A percentile compares a stretch with the other conserved stretches of the same genome.
Conservation (phyloP, 37 sponge, comb jelly and placozoan genomes). For the Agelas oroides region DNA sequence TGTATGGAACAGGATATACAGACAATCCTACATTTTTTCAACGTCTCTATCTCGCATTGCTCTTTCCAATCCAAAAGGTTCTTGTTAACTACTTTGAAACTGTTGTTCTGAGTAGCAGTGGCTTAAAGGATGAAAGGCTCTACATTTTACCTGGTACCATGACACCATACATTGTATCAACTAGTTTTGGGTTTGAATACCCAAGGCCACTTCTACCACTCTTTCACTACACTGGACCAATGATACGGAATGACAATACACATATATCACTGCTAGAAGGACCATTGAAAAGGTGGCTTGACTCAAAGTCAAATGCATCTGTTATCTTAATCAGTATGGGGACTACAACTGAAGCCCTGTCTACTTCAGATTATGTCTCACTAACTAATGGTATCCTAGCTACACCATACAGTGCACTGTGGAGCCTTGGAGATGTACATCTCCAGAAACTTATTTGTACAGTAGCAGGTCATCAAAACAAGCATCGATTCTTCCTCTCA, state of each 20-base stretch:
- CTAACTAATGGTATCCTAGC: conserved; percentile 6
- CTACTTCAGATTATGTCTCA: neutral
- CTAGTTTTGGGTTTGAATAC: conserved; percentile 36
- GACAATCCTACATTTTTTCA: too few species aligned
- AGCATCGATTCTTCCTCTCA: conserved; percentile 18
- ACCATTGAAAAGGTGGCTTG: too few species aligned
- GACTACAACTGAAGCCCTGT: neutral
- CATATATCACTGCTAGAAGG: too few species aligned
- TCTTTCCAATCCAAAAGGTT: neutral
- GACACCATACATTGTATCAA: neutral
- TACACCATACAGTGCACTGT: conserved; percentile 22
- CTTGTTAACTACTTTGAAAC: too few species aligned
- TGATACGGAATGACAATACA: neutral
- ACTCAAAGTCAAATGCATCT: neutral
- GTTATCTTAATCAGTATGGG: conserved; percentile 72
- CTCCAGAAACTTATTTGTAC: conserved; percentile 11
- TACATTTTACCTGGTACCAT: too few species aligned
- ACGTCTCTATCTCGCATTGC: too few species aligned
- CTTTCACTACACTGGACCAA: conserved; percentile 23
- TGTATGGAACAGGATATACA: too few species aligned
- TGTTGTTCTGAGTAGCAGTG: too few species aligned
- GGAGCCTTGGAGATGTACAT: conserved; percentile 45
- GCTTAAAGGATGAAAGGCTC: too few species aligned
- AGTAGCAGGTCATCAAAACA: too few species aligned
- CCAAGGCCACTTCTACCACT: conserved; percentile 12